These are phyloP conservation scores for Menura novaehollandiae DNA, from an alignment of 2,113 vertebrate genomes.

Conservation along the genomic window DNA sequence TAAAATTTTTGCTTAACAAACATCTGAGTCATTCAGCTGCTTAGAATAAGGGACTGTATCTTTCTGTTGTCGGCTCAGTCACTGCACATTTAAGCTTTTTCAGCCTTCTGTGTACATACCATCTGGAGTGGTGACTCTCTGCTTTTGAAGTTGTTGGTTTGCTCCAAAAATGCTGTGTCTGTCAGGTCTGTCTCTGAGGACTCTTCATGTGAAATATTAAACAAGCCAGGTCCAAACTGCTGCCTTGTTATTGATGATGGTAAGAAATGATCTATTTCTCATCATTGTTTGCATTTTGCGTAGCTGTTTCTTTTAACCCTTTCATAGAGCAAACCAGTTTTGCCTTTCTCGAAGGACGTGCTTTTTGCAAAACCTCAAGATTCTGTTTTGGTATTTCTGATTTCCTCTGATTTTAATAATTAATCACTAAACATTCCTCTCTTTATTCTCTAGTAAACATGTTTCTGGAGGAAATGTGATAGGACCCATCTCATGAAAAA, in stretches of 20 bases:
- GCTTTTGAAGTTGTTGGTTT: conserved; percentile 5
- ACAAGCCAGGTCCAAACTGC: background rate
- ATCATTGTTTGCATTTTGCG: background rate
- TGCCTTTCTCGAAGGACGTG: background rate
- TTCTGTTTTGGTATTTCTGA: background rate
- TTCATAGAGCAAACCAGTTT: background rate
- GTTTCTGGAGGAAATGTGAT: background rate
- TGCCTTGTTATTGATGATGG: background rate
- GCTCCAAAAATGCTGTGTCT: background rate
- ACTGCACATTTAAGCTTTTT: background rate
- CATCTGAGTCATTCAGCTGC: background rate
- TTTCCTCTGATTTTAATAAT: background rate
- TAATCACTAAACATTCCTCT: background rate
- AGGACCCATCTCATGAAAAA: background rate
- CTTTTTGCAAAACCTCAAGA: background rate
- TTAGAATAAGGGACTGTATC: background rate
- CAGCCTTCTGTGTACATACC: background rate
- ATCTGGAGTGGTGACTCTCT: background rate
- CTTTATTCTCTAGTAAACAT: background rate
- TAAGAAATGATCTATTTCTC: background rate
- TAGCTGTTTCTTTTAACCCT: background rate
- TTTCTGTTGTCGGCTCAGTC: background rate
- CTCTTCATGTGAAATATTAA: background rate
- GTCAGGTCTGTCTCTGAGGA: background rate
- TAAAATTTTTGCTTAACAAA: background rate